Evolutionary conservation across 2,797 vertebrate genomes (phyloP).

Genomic region (Enteromius viviparus): DNA sequence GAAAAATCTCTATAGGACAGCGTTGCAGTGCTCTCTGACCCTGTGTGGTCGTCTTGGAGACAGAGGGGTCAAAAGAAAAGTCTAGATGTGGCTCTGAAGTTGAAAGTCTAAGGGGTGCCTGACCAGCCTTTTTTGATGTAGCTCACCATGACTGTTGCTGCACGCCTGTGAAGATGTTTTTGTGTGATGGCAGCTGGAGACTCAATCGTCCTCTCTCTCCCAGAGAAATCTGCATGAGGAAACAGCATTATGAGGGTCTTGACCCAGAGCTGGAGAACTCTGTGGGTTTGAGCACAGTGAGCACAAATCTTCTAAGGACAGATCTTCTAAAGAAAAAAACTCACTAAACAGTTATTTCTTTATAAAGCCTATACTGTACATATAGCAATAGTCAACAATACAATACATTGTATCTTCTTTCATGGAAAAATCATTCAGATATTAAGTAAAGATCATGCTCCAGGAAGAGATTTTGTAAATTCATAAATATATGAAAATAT

Average conservation of each 20-base stretch:
- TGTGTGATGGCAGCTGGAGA: slow-evolving; percentile 49
- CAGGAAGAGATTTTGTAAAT: no score
- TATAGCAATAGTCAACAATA: no score
- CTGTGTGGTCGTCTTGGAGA: slow-evolving; percentile 41
- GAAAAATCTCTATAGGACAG: neutral
- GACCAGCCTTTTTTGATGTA: slow-evolving; percentile 56
- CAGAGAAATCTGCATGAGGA: slow-evolving; percentile 54
- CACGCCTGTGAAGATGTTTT: slow-evolving; percentile 36
- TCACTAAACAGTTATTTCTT: neutral
- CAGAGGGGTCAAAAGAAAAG: slow-evolving; percentile 17
- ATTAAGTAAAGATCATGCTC: no score
- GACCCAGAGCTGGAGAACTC: slow-evolving; percentile 19
- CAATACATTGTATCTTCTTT: no score
- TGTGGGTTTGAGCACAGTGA: slow-evolving; percentile 24
- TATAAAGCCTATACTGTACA: neutral
- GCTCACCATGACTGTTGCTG: slow-evolving; percentile 44
- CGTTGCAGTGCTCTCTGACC: slow-evolving; percentile 44
- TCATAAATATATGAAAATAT: no score
- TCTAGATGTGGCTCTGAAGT: slow-evolving; percentile 41
- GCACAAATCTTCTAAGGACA: slow-evolving; percentile 6
- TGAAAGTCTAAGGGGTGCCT: slow-evolving; percentile 36
- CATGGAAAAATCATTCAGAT: no score
- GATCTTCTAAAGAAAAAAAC: neutral
- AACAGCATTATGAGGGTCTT: slow-evolving; percentile 35
- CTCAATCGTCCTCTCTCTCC: slow-evolving; percentile 34